These are phyloP conservation scores for Cichladusa arquata DNA, from an alignment of 2,113 vertebrate species.

Conservation along the genomic window DNA sequence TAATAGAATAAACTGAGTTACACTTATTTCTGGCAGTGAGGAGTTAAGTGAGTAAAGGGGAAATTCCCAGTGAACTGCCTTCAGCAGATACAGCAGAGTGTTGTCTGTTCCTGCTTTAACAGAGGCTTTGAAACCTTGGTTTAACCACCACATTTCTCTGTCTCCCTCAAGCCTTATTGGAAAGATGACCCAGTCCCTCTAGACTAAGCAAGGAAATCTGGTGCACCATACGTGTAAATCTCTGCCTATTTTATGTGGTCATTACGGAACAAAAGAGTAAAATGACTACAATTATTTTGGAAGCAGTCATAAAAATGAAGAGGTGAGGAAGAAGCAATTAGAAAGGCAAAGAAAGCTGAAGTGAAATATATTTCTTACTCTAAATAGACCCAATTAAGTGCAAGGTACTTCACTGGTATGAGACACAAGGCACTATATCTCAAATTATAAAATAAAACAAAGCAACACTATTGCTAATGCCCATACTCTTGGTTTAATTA, in stretches of 20 bases:
- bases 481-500: background rate
- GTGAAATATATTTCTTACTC: background rate
- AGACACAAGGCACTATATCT: background rate
- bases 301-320: background rate
- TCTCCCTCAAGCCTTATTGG: background rate
- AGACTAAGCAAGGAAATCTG: background rate
- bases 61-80: background rate
- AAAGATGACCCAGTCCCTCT: background rate
- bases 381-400: background rate
- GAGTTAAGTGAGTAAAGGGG: background rate
- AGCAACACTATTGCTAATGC: background rate
- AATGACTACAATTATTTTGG: background rate
- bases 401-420: background rate
- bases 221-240: background rate
- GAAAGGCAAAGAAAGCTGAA: background rate
- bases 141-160: background rate
- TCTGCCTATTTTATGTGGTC: background rate
- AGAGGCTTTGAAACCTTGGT: background rate
- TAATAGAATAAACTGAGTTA: background rate
- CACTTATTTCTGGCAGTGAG: background rate
- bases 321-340: background rate
- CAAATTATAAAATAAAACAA: slow-evolving; percentile 1
- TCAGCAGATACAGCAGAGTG: background rate
- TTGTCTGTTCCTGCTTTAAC: background rate
- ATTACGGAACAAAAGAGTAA: background rate